These are phyloP conservation scores for Trichechus manatus DNA, from an alignment of 2,113 vertebrate species.

Conservation along the genomic window DNA sequence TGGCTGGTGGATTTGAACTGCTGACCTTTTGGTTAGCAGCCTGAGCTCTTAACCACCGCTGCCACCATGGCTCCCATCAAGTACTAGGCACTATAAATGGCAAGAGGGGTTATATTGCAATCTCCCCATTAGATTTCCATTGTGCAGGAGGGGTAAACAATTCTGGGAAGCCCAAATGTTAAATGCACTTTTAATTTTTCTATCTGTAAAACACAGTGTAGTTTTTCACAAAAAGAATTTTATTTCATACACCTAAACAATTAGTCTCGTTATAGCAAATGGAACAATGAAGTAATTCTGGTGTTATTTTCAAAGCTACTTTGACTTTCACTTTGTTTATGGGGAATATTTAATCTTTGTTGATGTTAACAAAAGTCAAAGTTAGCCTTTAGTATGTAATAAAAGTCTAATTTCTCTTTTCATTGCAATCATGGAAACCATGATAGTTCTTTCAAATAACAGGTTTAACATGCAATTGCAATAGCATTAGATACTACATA, in stretches of 20 bases:
- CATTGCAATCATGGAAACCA: slow-evolving; percentile 53
- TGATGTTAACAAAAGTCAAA: slow-evolving; percentile 35
- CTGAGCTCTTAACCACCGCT: neutral
- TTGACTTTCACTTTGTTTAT: slow-evolving; percentile 3
- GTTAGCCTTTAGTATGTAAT: slow-evolving; percentile 45
- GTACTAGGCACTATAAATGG: neutral
- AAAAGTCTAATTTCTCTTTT: slow-evolving; percentile 64
- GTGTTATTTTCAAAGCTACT: slow-evolving; percentile 48
- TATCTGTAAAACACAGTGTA: neutral
- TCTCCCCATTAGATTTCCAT: neutral
- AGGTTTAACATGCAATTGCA: neutral
- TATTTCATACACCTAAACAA: neutral
- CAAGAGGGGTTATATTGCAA: neutral
- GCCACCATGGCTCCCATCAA: too few relatives aligned
- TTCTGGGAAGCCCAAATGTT: neutral
- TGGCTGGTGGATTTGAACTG: neutral
- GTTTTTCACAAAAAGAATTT: slow-evolving; percentile 29
- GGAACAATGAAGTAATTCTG: neutral
- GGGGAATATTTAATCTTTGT: slow-evolving; percentile 52
- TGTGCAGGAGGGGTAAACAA: neutral
- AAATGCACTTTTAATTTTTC: neutral
- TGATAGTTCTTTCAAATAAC: slow-evolving; percentile 25
- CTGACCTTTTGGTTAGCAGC: neutral
- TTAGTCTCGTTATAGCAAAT: slow-evolving; percentile 29
- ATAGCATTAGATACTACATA: neutral